Evolutionary conservation across 2,888 invertebrate genomes (phyloP).

Genomic region (Spialia ferax): DNA sequence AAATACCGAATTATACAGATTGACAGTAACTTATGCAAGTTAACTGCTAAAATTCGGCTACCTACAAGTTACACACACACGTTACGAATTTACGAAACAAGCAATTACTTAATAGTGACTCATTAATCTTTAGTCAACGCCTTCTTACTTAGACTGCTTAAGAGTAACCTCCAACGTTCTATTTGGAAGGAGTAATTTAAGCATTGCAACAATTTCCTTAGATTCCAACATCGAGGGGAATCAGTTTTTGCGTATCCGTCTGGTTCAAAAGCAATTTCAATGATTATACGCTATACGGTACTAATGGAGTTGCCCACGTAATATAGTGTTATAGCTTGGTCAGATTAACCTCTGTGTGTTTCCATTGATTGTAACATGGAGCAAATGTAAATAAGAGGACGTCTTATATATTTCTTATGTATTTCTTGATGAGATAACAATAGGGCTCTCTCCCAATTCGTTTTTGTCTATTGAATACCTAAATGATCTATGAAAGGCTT

Average conservation of each 20-base stretch:
- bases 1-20: no score
- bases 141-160: neutral
- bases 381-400: no score
- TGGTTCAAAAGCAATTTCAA: conserved; percentile 33
- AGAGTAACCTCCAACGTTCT: conserved; percentile 26
- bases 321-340: neutral
- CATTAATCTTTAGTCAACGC: conserved; percentile 28
- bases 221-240: conserved; percentile 23
- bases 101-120: conserved; percentile 19
- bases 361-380: neutral
- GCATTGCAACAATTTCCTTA: conserved; percentile 35
- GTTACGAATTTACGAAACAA: conserved; percentile 22
- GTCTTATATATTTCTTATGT: no score
- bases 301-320: conserved; percentile 18
- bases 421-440: no score
- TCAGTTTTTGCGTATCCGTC: conserved; percentile 33
- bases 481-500: no score
- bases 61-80: conserved; percentile 1
- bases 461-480: no score
- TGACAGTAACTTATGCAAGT: no score
- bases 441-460: no score
- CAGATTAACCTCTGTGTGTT: neutral
- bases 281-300: conserved; percentile 37
- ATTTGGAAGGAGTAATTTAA: conserved; percentile 36
- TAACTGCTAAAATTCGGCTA: neutral